Evolutionary conservation across 2,113 vertebrate genomes (phyloP).

Genomic region (Amphilophus citrinellus): DNA sequence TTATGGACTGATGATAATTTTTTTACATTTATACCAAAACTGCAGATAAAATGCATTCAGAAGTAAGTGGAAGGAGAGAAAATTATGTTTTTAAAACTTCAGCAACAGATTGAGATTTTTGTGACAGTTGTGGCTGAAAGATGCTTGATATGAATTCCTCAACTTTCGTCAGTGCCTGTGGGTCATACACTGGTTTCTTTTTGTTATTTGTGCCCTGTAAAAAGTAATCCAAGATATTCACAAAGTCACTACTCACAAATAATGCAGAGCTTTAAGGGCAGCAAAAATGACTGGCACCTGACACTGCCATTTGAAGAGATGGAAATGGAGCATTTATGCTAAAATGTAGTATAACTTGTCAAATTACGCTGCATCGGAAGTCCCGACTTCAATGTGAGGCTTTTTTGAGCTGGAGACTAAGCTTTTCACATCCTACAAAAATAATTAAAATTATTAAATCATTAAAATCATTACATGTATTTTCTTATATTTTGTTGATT

Average conservation of each 20-base stretch:
- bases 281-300: slow-evolving; percentile 28
- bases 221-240: slow-evolving; percentile 47
- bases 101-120: background rate
- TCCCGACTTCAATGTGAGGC: background rate
- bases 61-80: background rate
- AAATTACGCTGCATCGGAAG: slow-evolving; percentile 31
- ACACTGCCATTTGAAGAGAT: background rate
- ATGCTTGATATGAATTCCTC: slow-evolving; percentile 24
- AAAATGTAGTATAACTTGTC: slow-evolving; percentile 22
- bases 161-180: background rate
- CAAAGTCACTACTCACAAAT: slow-evolving; percentile 34
- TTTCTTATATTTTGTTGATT: no score
- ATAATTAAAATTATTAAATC: background rate
- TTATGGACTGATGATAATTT: background rate
- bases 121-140: background rate
- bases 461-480: background rate
- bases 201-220: slow-evolving; percentile 38
- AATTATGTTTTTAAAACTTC: background rate
- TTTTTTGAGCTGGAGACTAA: background rate
- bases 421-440: background rate
- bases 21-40: background rate
- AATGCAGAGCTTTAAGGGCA: slow-evolving; percentile 17
- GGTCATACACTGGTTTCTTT: slow-evolving; percentile 40
- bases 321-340: slow-evolving; percentile 34
- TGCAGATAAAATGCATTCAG: background rate